Percentiles rank a stretch among this genome's conserved stretches.
phyloP scores from a whole-genome alignment of 2,113 vertebrate genomes.

The Calonectris borealis region DNA sequence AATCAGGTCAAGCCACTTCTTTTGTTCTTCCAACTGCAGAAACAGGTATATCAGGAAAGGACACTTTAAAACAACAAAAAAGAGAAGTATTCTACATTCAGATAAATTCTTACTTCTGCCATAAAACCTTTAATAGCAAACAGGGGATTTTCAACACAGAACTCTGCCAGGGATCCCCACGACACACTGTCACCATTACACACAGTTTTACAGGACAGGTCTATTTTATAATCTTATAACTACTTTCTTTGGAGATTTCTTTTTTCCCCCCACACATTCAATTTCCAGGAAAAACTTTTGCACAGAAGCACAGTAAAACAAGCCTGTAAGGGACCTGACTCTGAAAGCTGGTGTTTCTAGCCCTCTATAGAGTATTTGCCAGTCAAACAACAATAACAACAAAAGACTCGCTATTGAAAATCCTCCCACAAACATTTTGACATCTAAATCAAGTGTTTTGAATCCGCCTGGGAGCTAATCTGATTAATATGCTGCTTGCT shows the following conservation, averaged over 20 bases:
- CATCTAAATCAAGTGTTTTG: neutral
- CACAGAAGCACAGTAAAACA: neutral
- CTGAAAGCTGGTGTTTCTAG: neutral
- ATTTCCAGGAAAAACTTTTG: conserved; percentile 4
- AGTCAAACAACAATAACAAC: neutral
- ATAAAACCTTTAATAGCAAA: conserved; percentile 23
- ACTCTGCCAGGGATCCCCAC: neutral
- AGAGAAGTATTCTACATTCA: neutral
- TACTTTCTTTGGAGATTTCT: conserved; percentile 33
- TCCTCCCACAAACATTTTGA: neutral
- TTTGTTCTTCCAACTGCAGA: neutral
- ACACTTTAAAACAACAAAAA: neutral
- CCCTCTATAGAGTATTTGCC: neutral
- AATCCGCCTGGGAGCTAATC: neutral
- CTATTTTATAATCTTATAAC: neutral
- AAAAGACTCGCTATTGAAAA: neutral
- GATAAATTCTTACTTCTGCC: neutral
- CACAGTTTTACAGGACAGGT: neutral
- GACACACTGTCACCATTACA: neutral
- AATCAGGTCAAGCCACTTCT: neutral
- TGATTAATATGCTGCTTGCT: neutral
- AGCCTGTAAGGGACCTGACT: neutral
- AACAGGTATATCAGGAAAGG: neutral
- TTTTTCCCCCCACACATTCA: fast-evolving
- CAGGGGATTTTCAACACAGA: neutral